Evolutionary conservation across 2,888 invertebrate species (phyloP).

Genomic region (Folsomia manolachei): DNA sequence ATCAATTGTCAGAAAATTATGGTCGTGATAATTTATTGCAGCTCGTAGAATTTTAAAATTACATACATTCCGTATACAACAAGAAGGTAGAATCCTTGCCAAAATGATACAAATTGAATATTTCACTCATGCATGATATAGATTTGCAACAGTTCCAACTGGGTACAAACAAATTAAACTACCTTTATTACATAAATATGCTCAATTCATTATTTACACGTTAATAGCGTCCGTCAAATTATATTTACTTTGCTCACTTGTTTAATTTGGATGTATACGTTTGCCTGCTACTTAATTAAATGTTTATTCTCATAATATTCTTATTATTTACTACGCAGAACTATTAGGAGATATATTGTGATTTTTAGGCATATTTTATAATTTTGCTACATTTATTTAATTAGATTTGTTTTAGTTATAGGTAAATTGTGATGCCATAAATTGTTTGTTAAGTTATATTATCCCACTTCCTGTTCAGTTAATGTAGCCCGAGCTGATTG

Average conservation of each 20-base stretch:
- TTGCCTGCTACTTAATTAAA: constrained; percentile 5
- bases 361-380: neutral
- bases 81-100: too few relatives aligned
- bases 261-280: constrained; percentile 2
- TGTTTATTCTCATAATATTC: neutral
- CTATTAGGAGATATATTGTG: neutral
- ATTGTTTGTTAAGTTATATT: neutral
- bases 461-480: too few relatives aligned
- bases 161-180: too few relatives aligned
- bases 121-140: too few relatives aligned
- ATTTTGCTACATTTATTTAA: neutral
- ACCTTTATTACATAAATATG: neutral
- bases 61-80: neutral
- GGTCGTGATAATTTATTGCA: neutral
- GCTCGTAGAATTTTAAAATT: neutral
- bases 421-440: neutral
- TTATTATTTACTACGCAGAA: too few relatives aligned
- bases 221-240: too few relatives aligned
- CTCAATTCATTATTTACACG: too few relatives aligned
- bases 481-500: neutral
- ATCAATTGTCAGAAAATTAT: neutral
- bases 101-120: too few relatives aligned
- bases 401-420: neutral
- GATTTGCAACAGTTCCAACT: too few relatives aligned
- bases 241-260: too few relatives aligned